Base-by-base conservation (phyloP, 2,888 invertebrate species). In the Caenorhabditis japonica region DNA sequence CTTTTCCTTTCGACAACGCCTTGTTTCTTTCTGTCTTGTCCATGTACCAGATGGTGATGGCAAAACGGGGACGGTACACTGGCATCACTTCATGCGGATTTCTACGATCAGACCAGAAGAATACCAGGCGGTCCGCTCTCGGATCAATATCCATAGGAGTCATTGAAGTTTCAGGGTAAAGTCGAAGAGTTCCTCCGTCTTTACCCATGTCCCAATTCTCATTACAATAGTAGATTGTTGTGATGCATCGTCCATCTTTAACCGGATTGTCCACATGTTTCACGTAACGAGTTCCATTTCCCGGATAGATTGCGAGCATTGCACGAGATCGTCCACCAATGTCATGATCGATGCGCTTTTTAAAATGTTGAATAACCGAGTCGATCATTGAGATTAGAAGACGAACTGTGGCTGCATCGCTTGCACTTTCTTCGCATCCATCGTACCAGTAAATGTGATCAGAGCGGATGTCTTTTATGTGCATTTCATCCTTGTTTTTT, bases 211-310 rank as follows among this genome's bases (percentile, higher is more conserved):
- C 71, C 97, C 97, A 97, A 90, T 94, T 92, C 87, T 93, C 91
- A 90, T 97, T 97, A 85, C 97, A 92, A 90, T 97, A 97, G 90
- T 97, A 97, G 86, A 97, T 97, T 76, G 95, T 94, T 7, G 97
- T 97, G 87, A 97, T 94, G 88, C 95, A 95, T 78, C 97, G 91
- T 17, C 97, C 97, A 89, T 97, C 97, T 85, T 92, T 92, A 89
- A 95, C 94, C 5, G 97, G 97, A 90, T 97, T 97, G 90, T 97
- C 97, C 41, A 97, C 94, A 89, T 97, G 97, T 89, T 95, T 94
- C 59, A 97, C 94, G 89, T 97, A 97, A 87, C 94, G 94, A 12
- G 94, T 92, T 61, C 95, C 95, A 56, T 92, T 92, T 30, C 96
- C 97, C 0, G 97, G 97, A 89, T 97, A 97, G 88, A 96, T 96